These are phyloP conservation scores for Tetranychus cinnabarinus DNA, from an alignment of 1,140 invertebrate genomes.

Conservation along the genomic window DNA sequence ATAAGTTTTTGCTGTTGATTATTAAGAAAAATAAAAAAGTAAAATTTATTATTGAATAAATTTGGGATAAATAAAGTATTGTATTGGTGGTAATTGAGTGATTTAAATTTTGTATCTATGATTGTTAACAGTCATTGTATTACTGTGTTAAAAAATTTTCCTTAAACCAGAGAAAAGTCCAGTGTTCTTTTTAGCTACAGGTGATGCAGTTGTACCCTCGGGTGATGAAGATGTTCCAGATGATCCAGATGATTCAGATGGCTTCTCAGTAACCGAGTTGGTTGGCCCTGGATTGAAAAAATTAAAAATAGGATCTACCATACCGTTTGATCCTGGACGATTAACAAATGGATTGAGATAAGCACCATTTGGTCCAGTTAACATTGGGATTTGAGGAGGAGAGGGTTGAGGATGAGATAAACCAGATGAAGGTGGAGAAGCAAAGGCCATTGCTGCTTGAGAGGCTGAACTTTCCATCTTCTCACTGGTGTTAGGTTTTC, in stretches of 20 bases:
- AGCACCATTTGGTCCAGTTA: background rate
- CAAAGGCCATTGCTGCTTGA: background rate
- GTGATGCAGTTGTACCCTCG: constrained; percentile 2
- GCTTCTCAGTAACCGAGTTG: no score
- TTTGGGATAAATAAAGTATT: no score
- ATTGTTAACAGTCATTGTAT: no score
- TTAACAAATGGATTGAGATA: background rate
- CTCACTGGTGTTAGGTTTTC: background rate
- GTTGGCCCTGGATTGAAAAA: background rate
- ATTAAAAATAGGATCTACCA: background rate
- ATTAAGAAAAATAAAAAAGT: no score
- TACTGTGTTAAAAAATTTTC: no score
- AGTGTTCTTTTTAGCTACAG: background rate
- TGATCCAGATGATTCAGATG: no score
- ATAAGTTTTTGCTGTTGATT: no score
- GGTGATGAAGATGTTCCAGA: no score
- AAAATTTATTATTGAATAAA: no score
- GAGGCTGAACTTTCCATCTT: background rate
- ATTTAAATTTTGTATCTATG: no score
- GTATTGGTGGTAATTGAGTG: no score
- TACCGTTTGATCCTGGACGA: background rate
- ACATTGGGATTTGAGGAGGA: background rate
- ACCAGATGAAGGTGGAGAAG: background rate
- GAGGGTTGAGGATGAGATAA: background rate
- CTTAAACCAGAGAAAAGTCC: constrained; percentile 3